Percentiles rank a stretch among this genome's conserved stretches.
phyloP scores from a whole-genome alignment of 2,797 vertebrate genomes.

The Dryobates pubescens region DNA sequence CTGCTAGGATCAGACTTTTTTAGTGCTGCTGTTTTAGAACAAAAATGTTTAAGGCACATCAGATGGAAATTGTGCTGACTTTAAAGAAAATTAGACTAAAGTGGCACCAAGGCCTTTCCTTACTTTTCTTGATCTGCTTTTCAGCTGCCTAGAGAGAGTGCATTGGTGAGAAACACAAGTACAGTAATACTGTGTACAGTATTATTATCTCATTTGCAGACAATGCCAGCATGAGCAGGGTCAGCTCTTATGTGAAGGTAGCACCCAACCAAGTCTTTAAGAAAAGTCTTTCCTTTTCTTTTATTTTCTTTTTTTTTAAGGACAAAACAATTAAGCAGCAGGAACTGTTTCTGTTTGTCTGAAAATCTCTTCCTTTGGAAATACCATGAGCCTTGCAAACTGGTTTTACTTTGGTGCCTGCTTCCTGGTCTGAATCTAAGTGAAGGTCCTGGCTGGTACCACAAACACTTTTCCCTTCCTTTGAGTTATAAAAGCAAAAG shows the following conservation, averaged over 20 bases:
- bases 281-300: fast-evolving
- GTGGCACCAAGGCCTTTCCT: background rate
- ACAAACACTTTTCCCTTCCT: background rate
- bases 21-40: background rate
- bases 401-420: background rate
- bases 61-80: background rate
- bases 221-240: background rate
- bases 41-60: background rate
- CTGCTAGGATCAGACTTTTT: background rate
- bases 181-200: background rate
- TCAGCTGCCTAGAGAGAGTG: background rate
- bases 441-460: background rate
- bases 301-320: background rate
- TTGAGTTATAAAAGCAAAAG: background rate
- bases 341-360: background rate
- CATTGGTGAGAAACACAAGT: background rate
- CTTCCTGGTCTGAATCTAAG: background rate
- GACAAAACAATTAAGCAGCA: background rate
- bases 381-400: background rate
- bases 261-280: background rate
- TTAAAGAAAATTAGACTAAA: background rate
- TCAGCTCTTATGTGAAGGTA: background rate
- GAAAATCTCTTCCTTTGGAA: background rate
- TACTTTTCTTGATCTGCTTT: background rate
- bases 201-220: background rate